phyloP scores from a whole-genome alignment of 2,888 invertebrate genomes.

The Drosophila meridionalis region DNA sequence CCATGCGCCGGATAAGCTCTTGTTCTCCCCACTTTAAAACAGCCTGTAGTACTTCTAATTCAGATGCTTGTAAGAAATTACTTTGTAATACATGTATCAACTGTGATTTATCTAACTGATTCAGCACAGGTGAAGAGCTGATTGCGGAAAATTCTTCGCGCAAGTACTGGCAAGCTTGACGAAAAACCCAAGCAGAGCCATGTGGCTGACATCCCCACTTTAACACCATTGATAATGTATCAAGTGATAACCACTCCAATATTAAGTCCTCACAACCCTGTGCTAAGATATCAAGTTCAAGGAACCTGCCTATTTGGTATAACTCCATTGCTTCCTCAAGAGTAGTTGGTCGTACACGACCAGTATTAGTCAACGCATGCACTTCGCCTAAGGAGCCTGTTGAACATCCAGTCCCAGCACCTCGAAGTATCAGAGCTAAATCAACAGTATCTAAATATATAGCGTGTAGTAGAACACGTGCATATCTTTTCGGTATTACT shows the following conservation, averaged over 20 bases:
- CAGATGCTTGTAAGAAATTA: slow-evolving; percentile 93
- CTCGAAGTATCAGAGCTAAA: slow-evolving; percentile 91
- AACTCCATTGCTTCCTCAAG: slow-evolving; percentile 98
- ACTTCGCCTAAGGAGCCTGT: slow-evolving; percentile 89
- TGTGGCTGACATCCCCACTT: slow-evolving; percentile 95
- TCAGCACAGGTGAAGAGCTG: slow-evolving; percentile 89
- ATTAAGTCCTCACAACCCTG: slow-evolving; percentile 99
- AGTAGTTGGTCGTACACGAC: slow-evolving; percentile 89
- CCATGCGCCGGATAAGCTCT: slow-evolving; percentile 92
- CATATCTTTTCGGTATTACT: slow-evolving; percentile 96
- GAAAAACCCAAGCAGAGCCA: slow-evolving; percentile 96
- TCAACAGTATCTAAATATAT: slow-evolving; percentile 95
- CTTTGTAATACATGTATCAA: slow-evolving; percentile 91
- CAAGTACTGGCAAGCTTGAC: slow-evolving; percentile 95
- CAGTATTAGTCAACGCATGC: slow-evolving; percentile 90
- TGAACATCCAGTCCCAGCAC: slow-evolving; percentile 88
- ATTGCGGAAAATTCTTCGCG: slow-evolving; percentile 95
- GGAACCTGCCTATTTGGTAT: slow-evolving; percentile 97
- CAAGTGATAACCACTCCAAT: slow-evolving; percentile 92
- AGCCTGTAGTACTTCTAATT: slow-evolving; percentile 94
- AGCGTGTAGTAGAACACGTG: slow-evolving; percentile 95
- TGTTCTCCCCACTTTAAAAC: slow-evolving; percentile 96
- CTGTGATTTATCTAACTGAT: slow-evolving; percentile 91
- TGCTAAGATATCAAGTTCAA: slow-evolving; percentile 96
- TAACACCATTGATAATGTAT: slow-evolving; percentile 93